phyloP scores from a whole-genome alignment of 2,113 vertebrate genomes.

The Motacilla alba region DNA sequence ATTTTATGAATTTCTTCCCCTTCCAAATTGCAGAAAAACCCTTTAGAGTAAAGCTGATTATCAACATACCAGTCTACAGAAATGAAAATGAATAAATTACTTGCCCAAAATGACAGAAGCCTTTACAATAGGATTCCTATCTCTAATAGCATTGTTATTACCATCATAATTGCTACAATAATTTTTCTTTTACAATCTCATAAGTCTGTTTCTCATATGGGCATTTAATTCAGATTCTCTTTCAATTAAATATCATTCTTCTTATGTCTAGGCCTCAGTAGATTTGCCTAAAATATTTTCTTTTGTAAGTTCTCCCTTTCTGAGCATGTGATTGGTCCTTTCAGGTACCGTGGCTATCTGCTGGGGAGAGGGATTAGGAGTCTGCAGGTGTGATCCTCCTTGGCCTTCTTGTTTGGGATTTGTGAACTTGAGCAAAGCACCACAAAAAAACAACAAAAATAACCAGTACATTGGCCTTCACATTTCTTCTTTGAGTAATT shows the following conservation, averaged over 20 bases:
- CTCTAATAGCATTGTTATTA: slow-evolving; percentile 23
- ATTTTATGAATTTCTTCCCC: background rate
- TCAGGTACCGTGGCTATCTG: rapidly evolving
- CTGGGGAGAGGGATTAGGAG: background rate
- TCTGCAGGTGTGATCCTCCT: background rate
- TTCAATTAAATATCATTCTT: background rate
- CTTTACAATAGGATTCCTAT: slow-evolving; percentile 18
- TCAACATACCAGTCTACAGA: slow-evolving; percentile 4
- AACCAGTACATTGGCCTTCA: background rate
- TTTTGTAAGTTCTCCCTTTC: background rate
- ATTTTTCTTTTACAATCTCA: slow-evolving; percentile 1
- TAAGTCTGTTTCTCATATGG: background rate
- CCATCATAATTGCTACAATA: slow-evolving; percentile 16
- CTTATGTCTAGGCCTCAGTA: background rate
- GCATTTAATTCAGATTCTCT: background rate
- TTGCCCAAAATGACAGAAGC: background rate
- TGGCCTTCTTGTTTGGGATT: background rate
- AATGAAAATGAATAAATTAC: slow-evolving; percentile 64
- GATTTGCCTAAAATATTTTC: background rate
- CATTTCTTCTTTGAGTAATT: background rate
- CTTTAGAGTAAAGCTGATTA: background rate
- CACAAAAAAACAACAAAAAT: background rate
- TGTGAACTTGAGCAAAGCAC: background rate
- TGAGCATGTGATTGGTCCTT: background rate
- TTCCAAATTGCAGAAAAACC: background rate